Conservation (phyloP, 2,888 invertebrate species). For the Xylophagus ater region DNA sequence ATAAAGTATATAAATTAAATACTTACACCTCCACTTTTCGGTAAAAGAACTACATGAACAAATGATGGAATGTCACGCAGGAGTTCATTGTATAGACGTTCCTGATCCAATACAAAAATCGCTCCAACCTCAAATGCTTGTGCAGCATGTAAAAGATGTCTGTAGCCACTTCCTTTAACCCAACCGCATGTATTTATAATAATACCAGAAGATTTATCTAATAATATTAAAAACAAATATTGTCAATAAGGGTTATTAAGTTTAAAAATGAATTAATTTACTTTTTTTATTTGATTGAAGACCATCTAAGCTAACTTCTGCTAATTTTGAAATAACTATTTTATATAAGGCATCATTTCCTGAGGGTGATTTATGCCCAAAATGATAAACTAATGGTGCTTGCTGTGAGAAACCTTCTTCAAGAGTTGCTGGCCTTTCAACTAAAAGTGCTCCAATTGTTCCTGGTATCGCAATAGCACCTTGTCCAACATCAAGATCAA, state of each 20-base stretch:
- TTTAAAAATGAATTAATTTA: slow-evolving; percentile 30
- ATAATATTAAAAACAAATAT: not conserved
- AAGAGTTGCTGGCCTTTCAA: slow-evolving; percentile 86
- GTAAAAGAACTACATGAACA: slow-evolving; percentile 82
- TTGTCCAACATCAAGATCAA: slow-evolving; percentile 94
- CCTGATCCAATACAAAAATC: slow-evolving; percentile 91
- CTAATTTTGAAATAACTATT: slow-evolving; percentile 68
- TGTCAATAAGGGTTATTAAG: not conserved
- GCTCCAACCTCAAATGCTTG: slow-evolving; percentile 93
- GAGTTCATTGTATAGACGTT: slow-evolving; percentile 87
- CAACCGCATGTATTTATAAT: slow-evolving; percentile 97
- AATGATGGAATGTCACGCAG: slow-evolving; percentile 86
- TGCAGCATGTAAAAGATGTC: slow-evolving; percentile 74
- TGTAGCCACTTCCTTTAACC: slow-evolving; percentile 88
- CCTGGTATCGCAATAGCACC: slow-evolving; percentile 87
- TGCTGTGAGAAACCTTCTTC: slow-evolving; percentile 93
- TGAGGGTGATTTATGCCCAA: slow-evolving; percentile 69
- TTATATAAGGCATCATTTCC: slow-evolving; percentile 76
- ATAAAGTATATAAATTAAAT: slow-evolving; percentile 1
- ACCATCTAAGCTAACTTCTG: slow-evolving; percentile 73
- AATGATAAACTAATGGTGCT: slow-evolving; percentile 88
- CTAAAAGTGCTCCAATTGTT: slow-evolving; percentile 76
- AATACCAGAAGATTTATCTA: slow-evolving; percentile 75
- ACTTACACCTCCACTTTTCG: slow-evolving; percentile 92
- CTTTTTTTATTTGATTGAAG: slow-evolving; percentile 81